Evolutionary conservation across 2,888 invertebrate genomes (phyloP), one percentile per base, ranked within the genome.

Genomic region (Drosophila pseudotakahashii): DNA sequence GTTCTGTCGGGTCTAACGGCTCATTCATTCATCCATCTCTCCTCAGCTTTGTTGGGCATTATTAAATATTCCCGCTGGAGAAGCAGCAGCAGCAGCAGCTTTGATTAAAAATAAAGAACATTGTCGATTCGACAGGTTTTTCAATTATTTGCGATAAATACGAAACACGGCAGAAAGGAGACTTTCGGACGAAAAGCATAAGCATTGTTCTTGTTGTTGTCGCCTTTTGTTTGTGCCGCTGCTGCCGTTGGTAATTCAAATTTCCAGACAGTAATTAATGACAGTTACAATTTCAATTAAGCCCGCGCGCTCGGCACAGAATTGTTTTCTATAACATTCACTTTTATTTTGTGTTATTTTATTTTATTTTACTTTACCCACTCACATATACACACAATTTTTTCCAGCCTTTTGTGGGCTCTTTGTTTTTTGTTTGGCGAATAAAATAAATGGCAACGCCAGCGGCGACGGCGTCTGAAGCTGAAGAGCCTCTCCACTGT

Each of bases 211-310:
- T 53, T 77, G 63, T 52, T 62, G 55, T 30, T 67, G 54, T 41
- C 67, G 69, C 58, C 73, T 51, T 55, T 64, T 73, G 74, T 60
- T 69, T 64, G 50, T 48, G 60, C 19, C 60, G 55, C 60, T 69
- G 57, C 64, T 79, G 60, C 68, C 73, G 85, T 85, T 76, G 76
- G 79, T 82, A 85, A 78, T 88, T 85, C 81, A 88, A 87, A 90
- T 80, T 89, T 78, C 76, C 88, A 90, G 91, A 91, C 91, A 90
- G 88, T 91, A 91, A 91, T 91, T 91, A 91, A 91, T 91, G 91
- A 91, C 91, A 91, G 91, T 91, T 90, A 89, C 90, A 89, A 89
- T 90, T 78, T 84, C 78, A 81, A 89, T 89, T 88, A 88, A 78
- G 89, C 77, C 50, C 70, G 73, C 55, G 68, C 76, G 64, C 69